Evolutionary conservation across 1,140 invertebrate species (phyloP), one percentile per base, ranked within the genome.

Genomic region (Amyelois transitella): DNA sequence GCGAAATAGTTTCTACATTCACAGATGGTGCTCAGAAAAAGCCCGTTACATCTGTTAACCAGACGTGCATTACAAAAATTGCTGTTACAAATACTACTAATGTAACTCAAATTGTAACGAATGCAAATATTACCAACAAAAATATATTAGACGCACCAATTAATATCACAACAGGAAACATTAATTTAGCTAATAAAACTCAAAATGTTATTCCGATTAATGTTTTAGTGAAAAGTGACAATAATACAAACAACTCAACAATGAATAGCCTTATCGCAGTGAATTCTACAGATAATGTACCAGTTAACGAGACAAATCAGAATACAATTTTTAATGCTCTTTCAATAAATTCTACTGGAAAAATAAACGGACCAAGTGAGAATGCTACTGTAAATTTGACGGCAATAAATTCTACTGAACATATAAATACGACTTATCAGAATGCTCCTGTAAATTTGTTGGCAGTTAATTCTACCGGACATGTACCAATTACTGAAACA

Each of bases 1-100:
- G 84, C 62, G 84, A 83, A 64, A 87, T 87, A 18, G 81, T 87
- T 6, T 82, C 84, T 1, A 87, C 84, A 8, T 87, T 87, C 50
- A 78, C 78, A 19, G 64, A 78, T 55, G 72, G 65, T 8, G 45
- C 45, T 48, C 2, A 48, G n/a, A 48, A n/a, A 5, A 48, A 48
- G 5, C 1, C 19, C 2, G 18, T 21, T 21, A 21, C 18, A 21
- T 48, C 20, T 12, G 20, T 21, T 10, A 48, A 48, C n/a, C 19
- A 48, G n/a, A 48, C 45, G n/a, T n/a, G n/a, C n/a, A n/a, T n/a
- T n/a, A n/a, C n/a, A n/a, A n/a, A n/a, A 50, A 61, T 55, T 14
- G 43, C 55, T 43, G 22, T 61, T 18, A 25, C 43, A 21, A 67
- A 64, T 51, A 43, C 52, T 22, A 60, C 60, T 25, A 32, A 12